phyloP scores from a whole-genome alignment of 2,888 invertebrate genomes.

The Acrobeloides nanus region DNA sequence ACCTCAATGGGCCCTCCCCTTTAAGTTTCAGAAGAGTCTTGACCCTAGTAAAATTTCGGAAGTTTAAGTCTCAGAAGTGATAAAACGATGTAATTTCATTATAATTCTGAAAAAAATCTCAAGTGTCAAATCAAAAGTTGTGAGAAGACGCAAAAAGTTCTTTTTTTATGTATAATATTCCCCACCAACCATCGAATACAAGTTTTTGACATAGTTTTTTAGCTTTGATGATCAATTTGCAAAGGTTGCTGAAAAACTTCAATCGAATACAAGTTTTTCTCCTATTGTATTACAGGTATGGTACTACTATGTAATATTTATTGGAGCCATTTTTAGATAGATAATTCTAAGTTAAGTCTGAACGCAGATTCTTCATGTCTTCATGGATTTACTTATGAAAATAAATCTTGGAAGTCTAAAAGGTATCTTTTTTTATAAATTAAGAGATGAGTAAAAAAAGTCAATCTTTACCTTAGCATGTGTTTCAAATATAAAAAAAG shows the following conservation, averaged over 20 bases:
- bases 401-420: slow-evolving; percentile 11
- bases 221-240: slow-evolving; percentile 22
- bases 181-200: no score
- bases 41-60: no score
- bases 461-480: no score
- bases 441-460: no score
- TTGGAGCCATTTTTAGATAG: slow-evolving; percentile 24
- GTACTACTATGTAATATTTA: background rate
- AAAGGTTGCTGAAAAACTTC: slow-evolving; percentile 16
- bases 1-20: no score
- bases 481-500: no score
- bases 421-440: no score
- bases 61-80: no score
- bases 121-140: background rate
- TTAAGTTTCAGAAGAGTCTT: no score
- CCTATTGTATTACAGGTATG: slow-evolving; percentile 12
- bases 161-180: no score
- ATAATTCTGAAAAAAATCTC: background rate
- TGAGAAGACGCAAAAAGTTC: background rate
- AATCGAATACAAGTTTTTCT: background rate
- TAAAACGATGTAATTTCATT: no score
- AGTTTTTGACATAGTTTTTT: no score
- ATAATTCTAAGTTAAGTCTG: slow-evolving; percentile 24
- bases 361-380: slow-evolving; percentile 20
- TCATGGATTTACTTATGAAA: slow-evolving; percentile 16